phyloP scores from a whole-genome alignment of 2,888 invertebrate species.

The Limenitis camilla region DNA sequence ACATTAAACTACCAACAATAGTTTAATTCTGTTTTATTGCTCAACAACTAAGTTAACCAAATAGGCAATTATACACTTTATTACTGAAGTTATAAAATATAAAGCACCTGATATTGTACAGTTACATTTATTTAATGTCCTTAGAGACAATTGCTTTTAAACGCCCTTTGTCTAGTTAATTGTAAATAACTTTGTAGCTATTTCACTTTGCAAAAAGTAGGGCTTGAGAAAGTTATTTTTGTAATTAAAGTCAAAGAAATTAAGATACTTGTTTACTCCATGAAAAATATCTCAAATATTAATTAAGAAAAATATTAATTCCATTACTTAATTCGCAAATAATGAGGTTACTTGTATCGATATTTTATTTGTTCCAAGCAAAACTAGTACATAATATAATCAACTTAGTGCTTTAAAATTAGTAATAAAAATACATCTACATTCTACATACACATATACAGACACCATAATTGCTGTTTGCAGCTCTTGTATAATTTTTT shows the following conservation, averaged over 20 bases:
- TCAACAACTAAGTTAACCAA: not conserved
- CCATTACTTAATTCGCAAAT: not conserved
- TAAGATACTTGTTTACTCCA: no score
- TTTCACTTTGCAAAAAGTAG: conserved; percentile 36
- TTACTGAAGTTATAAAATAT: conserved; percentile 26
- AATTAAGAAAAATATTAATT: not conserved
- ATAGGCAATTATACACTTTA: conserved; percentile 26
- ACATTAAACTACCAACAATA: not conserved
- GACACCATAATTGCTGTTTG: no score
- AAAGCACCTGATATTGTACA: conserved; percentile 24
- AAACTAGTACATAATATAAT: no score
- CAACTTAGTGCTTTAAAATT: no score
- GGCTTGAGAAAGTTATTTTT: conserved; percentile 18
- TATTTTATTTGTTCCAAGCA: no score
- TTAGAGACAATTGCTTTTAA: conserved; percentile 61
- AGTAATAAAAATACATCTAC: no score
- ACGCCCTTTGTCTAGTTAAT: conserved; percentile 57
- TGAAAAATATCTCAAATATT: not conserved
- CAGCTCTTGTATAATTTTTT: no score
- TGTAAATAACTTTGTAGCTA: conserved; percentile 42
- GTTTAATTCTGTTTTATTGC: not conserved
- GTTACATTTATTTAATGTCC: conserved; percentile 49
- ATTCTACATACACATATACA: no score
- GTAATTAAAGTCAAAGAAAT: not conserved
- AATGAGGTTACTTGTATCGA: no score